Evolutionary conservation across 2,888 invertebrate genomes (phyloP), one percentile per base, ranked within the genome.

Genomic region (Nudaria mundana): DNA sequence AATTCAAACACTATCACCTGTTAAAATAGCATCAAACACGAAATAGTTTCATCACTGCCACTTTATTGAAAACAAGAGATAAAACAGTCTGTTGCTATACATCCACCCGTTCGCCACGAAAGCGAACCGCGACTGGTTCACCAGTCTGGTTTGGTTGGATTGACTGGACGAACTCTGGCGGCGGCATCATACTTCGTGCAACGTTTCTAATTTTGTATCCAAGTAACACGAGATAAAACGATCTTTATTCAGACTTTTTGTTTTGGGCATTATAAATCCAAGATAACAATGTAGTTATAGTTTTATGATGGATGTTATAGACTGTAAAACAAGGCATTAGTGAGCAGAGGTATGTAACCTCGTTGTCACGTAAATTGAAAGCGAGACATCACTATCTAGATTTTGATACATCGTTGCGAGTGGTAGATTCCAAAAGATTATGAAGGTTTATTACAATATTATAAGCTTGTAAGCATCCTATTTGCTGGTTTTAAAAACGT

Each of bases 191-290:
- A 55, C 59, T 42, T 66, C 44, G 30, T 36, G 44, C 73, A 63
- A 61, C 73, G 72, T 75, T 80, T 85, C 86, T 87, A 88, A 86
- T 83, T 87, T 84, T 86, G 81, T 86, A 82, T 73, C 85, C 70
- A 66, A 84, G 87, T 88, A 87, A 87, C 76, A 84, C 84, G 86
- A 86, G 85, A 86, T 88, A 86, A 84, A 83, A 78, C 73, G 73
- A 75, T 79, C 81, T 84, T 86, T 83, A 82, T 80, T 75, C 73
- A 73, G 67, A 70, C 74, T 76, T 78, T 81, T 81, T 76, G 64
- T 71, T 71, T 71, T 63, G 62, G n/a, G n/a, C n/a, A n/a, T n/a
- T n/a, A n/a, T n/a, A n/a, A n/a, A n/a, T n/a, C n/a, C n/a, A n/a
- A n/a, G n/a, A n/a, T n/a, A n/a, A n/a, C n/a, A n/a, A n/a, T n/a